phyloP scores from a whole-genome alignment of 2,888 invertebrate species.

The Eupithecia tripunctaria region DNA sequence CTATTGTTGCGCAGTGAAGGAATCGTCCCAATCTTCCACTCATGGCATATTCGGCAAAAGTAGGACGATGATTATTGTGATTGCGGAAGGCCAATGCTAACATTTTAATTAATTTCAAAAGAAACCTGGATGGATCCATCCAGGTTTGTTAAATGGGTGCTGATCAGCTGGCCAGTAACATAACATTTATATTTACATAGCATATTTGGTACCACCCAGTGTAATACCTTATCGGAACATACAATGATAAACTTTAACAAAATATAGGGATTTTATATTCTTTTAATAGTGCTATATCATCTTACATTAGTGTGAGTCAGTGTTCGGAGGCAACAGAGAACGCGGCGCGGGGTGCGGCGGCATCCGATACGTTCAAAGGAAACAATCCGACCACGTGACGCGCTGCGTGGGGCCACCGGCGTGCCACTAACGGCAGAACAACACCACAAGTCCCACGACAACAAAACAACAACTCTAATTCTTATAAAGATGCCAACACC shows the following conservation, averaged over 20 bases:
- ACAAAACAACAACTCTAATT: slow-evolving; percentile 39
- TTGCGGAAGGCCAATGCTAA: background rate
- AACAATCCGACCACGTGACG: slow-evolving; percentile 8
- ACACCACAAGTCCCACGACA: slow-evolving; percentile 48
- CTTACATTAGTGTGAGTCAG: slow-evolving; percentile 72
- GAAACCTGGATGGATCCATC: slow-evolving; percentile 26
- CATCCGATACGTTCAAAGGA: slow-evolving; percentile 31
- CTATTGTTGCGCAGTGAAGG: background rate
- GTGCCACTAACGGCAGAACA: slow-evolving; percentile 17
- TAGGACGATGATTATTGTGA: slow-evolving; percentile 18
- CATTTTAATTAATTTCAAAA: slow-evolving; percentile 4
- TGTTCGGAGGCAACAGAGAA: slow-evolving; percentile 78
- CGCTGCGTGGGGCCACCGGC: background rate
- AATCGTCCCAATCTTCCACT: slow-evolving; percentile 28
- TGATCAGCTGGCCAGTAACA: slow-evolving; percentile 34
- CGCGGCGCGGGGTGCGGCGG: slow-evolving; percentile 53
- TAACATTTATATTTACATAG: slow-evolving; percentile 46
- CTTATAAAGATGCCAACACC: slow-evolving; percentile 46
- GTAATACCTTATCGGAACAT: slow-evolving; percentile 71
- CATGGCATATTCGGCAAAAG: slow-evolving; percentile 32
- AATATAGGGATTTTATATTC: slow-evolving; percentile 79
- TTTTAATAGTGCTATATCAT: slow-evolving; percentile 77
- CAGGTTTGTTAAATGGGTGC: slow-evolving; percentile 36
- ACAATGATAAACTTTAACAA: slow-evolving; percentile 82
- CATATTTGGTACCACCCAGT: slow-evolving; percentile 68